Evolutionary conservation across 2,113 vertebrate genomes (phyloP).

Genomic region (Micromys minutus): DNA sequence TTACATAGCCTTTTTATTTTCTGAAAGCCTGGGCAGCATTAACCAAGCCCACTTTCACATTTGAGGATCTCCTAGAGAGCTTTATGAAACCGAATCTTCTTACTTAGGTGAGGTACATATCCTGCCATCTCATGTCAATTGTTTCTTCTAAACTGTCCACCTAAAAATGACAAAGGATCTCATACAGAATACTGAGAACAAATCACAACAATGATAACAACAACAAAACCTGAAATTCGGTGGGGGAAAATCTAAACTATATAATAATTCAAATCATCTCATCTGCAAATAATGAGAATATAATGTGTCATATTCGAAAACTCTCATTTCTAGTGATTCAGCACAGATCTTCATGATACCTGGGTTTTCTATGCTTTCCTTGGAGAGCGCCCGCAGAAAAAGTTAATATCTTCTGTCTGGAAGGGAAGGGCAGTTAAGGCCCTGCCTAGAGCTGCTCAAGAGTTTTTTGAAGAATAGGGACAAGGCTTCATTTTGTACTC

Average conservation of each 20-base stretch:
- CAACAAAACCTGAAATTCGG: constrained; percentile 35
- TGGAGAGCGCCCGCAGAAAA: background rate
- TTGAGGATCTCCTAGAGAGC: constrained; percentile 66
- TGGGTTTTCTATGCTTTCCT: constrained; percentile 62
- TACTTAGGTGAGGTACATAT: constrained; percentile 62
- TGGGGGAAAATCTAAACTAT: constrained; percentile 19
- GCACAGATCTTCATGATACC: constrained; percentile 77
- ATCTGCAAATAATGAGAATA: constrained; percentile 85
- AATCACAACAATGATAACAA: too few species aligned
- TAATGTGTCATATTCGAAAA: constrained; percentile 78
- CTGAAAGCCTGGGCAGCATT: constrained; percentile 71
- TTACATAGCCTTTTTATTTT: constrained; percentile 74
- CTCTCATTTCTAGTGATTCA: constrained; percentile 69
- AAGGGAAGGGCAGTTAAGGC: background rate
- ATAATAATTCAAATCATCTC: constrained; percentile 77
- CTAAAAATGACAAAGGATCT: constrained; percentile 80
- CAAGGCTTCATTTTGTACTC: background rate
- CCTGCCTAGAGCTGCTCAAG: too few species aligned
- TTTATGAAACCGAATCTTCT: constrained; percentile 66
- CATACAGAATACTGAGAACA: constrained; percentile 78
- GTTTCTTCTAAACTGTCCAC: constrained; percentile 73
- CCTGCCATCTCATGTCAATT: constrained; percentile 78
- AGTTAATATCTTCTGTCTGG: constrained; percentile 37
- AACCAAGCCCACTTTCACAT: constrained; percentile 71
- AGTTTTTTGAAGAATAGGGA: background rate